Conservation (phyloP, 2,888 invertebrate genomes). For the Dusona sp. region DNA sequence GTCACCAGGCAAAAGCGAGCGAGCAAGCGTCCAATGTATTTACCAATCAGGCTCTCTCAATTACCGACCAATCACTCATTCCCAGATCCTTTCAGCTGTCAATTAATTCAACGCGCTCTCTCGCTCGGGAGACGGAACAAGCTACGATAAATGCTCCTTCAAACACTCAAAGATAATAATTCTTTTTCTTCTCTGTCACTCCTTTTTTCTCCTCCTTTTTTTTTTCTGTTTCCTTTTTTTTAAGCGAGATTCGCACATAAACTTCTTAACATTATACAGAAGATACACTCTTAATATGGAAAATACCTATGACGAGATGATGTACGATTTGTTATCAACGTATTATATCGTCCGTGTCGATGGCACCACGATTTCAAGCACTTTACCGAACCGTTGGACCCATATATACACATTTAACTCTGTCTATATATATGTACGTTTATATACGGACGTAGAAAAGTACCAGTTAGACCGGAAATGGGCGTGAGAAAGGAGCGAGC, state of each 20-base stretch:
- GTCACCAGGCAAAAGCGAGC: slow-evolving; percentile 39
- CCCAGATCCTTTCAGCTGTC: slow-evolving; percentile 67
- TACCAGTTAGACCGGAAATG: slow-evolving; percentile 64
- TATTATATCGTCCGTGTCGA: slow-evolving; percentile 61
- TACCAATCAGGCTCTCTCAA: slow-evolving; percentile 68
- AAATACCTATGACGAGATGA: slow-evolving; percentile 42
- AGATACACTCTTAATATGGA: slow-evolving; percentile 7
- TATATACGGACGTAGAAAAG: slow-evolving; percentile 15
- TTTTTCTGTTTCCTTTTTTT: slow-evolving; percentile 18
- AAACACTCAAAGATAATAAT: slow-evolving; percentile 52
- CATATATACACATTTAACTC: not conserved
- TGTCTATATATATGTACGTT: not conserved
- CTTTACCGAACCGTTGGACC: slow-evolving; percentile 18
- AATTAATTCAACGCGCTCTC: slow-evolving; percentile 65
- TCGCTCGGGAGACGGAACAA: slow-evolving; percentile 28
- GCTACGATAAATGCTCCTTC: slow-evolving; percentile 50
- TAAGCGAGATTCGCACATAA: slow-evolving; percentile 29
- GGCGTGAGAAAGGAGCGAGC: slow-evolving; percentile 66
- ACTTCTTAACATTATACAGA: not conserved
- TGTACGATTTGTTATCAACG: slow-evolving; percentile 58
- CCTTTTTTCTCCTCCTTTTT: not conserved
- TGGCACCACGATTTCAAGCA: slow-evolving; percentile 41
- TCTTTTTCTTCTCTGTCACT: not conserved
- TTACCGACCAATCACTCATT: slow-evolving; percentile 70
- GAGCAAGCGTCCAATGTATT: slow-evolving; percentile 54